A percentile compares a stretch with the other conserved stretches of the same genome.
These are phyloP conservation scores for Drosophila formosana DNA, from an alignment of 2,888 invertebrate genomes.

Conservation along the genomic window DNA sequence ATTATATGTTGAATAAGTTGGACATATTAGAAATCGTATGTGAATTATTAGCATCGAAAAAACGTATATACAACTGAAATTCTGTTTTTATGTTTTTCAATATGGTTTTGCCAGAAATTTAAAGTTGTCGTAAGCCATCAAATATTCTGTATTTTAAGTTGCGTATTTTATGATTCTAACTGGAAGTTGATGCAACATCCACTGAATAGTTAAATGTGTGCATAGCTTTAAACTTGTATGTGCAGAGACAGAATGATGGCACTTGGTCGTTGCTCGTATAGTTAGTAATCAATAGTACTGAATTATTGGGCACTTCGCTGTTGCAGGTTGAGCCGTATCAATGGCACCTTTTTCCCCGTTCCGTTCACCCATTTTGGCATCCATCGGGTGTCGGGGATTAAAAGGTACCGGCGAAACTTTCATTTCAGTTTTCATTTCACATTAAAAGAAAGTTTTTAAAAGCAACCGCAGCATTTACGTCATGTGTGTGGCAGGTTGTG, in stretches of 20 bases:
- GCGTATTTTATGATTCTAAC: neutral
- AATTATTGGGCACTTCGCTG: neutral
- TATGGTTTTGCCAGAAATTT: neutral
- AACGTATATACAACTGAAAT: neutral
- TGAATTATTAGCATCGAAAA: neutral
- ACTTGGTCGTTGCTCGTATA: neutral
- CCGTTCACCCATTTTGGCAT: neutral
- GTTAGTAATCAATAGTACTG: neutral
- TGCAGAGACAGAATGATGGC: neutral
- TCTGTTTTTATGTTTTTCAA: too few relatives aligned
- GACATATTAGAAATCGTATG: neutral
- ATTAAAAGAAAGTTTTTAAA: constrained; percentile 78
- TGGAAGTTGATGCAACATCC: neutral
- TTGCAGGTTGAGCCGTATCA: neutral
- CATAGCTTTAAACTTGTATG: neutral
- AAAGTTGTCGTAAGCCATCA: neutral
- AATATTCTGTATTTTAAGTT: neutral
- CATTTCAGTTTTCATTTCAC: constrained; percentile 49
- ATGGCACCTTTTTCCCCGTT: neutral
- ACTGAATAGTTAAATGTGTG: neutral
- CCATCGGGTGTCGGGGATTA: constrained; percentile 6
- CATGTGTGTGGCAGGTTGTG: constrained; percentile 59
- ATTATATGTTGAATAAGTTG: neutral
- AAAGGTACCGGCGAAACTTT: constrained; percentile 9
- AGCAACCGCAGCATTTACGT: constrained; percentile 74